Conservation (phyloP, 2,888 invertebrate genomes). For the Cryptocephalus moraei region DNA sequence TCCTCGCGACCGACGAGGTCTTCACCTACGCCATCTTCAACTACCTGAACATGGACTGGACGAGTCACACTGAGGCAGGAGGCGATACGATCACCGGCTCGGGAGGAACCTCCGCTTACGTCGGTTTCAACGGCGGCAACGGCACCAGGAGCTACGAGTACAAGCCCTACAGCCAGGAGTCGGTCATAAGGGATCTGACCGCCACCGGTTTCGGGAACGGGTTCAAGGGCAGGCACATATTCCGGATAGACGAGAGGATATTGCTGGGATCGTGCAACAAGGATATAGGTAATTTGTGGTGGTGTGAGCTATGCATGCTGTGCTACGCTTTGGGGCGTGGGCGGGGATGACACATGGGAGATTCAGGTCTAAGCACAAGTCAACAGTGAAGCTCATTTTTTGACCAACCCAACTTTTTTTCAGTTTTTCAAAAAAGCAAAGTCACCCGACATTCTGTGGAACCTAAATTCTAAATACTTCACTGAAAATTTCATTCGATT, state of each 20-base stretch:
- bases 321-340: too few relatives aligned
- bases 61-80: slow-evolving; percentile 82
- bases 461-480: too few relatives aligned
- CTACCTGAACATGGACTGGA: slow-evolving; percentile 85
- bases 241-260: slow-evolving; percentile 90
- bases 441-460: too few relatives aligned
- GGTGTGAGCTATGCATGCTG: too few relatives aligned
- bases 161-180: slow-evolving; percentile 79
- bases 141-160: slow-evolving; percentile 85
- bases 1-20: slow-evolving; percentile 86
- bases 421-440: too few relatives aligned
- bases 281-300: slow-evolving; percentile 55
- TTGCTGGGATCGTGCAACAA: slow-evolving; percentile 88
- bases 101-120: slow-evolving; percentile 78
- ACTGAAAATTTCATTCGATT: too few relatives aligned
- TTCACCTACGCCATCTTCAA: slow-evolving; percentile 93
- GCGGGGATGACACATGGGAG: too few relatives aligned
- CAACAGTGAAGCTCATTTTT: too few relatives aligned
- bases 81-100: slow-evolving; percentile 80
- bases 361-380: too few relatives aligned
- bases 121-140: slow-evolving; percentile 95
- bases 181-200: slow-evolving; percentile 73
- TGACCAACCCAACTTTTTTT: too few relatives aligned
- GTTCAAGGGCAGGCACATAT: slow-evolving; percentile 84
- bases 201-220: slow-evolving; percentile 81